Percentiles rank a stretch among this genome's conserved stretches.
These are phyloP conservation scores for Xanthorhoe designata DNA, from an alignment of 2,888 invertebrate genomes.

Conservation along the genomic window DNA sequence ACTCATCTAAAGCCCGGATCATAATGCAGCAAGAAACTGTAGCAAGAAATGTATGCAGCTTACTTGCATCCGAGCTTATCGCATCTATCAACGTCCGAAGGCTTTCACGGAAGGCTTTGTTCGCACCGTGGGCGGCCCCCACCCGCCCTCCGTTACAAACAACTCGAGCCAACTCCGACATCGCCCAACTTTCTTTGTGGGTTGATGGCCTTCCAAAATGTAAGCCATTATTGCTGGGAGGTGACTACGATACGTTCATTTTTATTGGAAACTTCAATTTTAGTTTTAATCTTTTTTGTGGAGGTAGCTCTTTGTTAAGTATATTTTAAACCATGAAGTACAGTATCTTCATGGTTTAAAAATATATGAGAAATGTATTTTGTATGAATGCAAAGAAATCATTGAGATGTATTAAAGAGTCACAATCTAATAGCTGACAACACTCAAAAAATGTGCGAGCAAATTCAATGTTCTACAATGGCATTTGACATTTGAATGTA, in stretches of 20 bases:
- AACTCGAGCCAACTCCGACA: constrained; percentile 69
- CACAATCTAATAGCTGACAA: too few relatives aligned
- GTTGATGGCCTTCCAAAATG: constrained; percentile 42
- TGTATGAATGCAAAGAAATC: too few relatives aligned
- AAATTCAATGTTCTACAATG: too few relatives aligned
- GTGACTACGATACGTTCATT: constrained; percentile 9
- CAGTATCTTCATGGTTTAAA: too few relatives aligned
- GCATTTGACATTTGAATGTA: too few relatives aligned
- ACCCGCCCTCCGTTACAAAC: constrained; percentile 67
- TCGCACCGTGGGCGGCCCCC: constrained; percentile 64
- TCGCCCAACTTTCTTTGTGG: constrained; percentile 54
- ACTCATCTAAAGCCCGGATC: constrained; percentile 34
- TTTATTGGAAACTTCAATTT: neutral
- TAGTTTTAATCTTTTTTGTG: neutral
- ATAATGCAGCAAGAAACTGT: constrained; percentile 62
- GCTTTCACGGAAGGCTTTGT: constrained; percentile 70
- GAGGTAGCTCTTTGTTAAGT: too few relatives aligned
- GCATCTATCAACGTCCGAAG: constrained; percentile 72
- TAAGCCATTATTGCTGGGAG: constrained; percentile 29
- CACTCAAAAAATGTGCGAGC: too few relatives aligned
- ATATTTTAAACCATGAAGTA: too few relatives aligned
- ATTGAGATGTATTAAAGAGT: too few relatives aligned
- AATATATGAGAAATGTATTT: too few relatives aligned
- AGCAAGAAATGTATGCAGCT: constrained; percentile 83
- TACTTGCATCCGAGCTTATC: constrained; percentile 84